phyloP scores from a whole-genome alignment of 2,797 vertebrate species.

The Gallirallus australis region DNA sequence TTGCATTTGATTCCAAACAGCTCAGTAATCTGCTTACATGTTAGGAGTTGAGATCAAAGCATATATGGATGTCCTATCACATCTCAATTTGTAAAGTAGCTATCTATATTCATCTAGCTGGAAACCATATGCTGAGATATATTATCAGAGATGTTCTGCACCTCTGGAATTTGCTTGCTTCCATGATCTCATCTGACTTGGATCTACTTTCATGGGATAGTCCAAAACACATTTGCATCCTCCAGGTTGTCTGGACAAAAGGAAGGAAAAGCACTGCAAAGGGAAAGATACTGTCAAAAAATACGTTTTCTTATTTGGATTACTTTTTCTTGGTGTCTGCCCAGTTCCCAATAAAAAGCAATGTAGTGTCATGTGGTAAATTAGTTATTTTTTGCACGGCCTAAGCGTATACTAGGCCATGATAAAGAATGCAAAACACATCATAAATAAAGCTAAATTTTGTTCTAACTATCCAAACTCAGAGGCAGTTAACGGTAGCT shows the following conservation, averaged over 20 bases:
- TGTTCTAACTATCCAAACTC: background rate
- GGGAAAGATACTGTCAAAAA: background rate
- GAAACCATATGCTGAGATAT: background rate
- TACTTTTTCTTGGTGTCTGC: background rate
- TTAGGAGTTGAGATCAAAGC: background rate
- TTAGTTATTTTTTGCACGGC: background rate
- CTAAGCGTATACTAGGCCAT: background rate
- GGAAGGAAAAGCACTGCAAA: background rate
- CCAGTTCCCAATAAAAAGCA: background rate
- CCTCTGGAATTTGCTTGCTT: background rate
- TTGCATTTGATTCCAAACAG: background rate
- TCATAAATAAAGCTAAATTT: background rate
- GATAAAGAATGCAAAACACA: background rate
- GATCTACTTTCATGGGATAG: background rate
- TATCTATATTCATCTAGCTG: background rate
- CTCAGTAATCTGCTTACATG: background rate
- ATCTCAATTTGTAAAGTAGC: background rate
- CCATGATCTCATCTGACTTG: background rate
- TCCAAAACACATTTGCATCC: background rate
- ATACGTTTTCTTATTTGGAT: background rate
- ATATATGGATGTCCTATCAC: background rate
- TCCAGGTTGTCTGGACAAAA: background rate
- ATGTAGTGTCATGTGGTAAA: fast-evolving
- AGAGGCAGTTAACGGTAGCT: background rate
- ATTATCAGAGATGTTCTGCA: background rate